Percentiles rank a stretch among this genome's conserved stretches.
phyloP scores from a whole-genome alignment of 2,888 invertebrate genomes.

The Pandemis cinnamomeana region DNA sequence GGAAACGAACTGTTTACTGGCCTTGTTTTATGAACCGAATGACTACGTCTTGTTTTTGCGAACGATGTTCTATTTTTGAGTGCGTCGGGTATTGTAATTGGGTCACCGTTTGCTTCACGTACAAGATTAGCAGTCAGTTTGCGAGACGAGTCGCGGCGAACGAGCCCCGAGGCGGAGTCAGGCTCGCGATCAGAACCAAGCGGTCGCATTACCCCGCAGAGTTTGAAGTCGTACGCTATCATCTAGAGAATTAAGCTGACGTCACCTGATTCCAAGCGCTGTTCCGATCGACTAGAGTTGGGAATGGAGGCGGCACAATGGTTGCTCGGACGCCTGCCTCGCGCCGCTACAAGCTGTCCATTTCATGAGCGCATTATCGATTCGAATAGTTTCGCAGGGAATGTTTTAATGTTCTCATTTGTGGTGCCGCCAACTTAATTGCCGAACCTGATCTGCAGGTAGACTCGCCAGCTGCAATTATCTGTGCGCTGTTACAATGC shows the following conservation, averaged over 20 bases:
- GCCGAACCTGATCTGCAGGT: not conserved
- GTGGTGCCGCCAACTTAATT: not conserved
- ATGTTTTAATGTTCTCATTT: conserved; percentile 2
- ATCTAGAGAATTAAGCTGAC: not conserved
- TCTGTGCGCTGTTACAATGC: not conserved
- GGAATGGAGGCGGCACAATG: not conserved
- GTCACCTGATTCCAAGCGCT: not conserved
- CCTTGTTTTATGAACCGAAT: not conserved
- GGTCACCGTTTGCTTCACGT: not conserved
- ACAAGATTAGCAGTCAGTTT: not conserved
- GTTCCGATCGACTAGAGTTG: not conserved
- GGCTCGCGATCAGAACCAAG: not conserved
- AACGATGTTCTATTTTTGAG: not conserved
- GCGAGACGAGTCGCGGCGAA: not conserved
- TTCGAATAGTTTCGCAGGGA: conserved; percentile 10
- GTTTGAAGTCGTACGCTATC: not conserved
- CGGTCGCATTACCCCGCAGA: not conserved
- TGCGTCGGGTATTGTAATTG: not conserved
- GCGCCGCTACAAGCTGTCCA: conserved; percentile 8
- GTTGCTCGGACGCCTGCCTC: not conserved
- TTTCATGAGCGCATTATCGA: conserved; percentile 6
- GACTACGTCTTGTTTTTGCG: not conserved
- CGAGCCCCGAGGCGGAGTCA: too few relatives aligned
- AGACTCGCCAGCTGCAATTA: not conserved
- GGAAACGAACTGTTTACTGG: not conserved